Conservation (phyloP, 2,888 invertebrate genomes). For the Leucophora obtusa region DNA sequence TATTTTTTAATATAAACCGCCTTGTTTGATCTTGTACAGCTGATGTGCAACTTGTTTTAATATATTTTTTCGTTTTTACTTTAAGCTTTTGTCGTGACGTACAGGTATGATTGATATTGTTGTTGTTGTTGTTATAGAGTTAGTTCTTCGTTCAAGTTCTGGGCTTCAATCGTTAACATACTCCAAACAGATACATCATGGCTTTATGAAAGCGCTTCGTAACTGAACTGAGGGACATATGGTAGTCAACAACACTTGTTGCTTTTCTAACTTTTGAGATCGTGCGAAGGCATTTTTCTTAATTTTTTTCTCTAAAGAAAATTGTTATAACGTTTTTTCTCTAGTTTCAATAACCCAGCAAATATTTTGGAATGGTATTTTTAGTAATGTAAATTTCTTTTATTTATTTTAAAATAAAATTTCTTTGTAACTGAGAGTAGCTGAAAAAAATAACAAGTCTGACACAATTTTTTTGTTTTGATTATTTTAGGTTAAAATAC, state of each 20-base stretch:
- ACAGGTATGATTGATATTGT: constrained; percentile 9
- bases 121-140: constrained; percentile 13
- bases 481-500: too few species aligned
- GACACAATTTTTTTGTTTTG: too few species aligned
- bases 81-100: constrained; percentile 45
- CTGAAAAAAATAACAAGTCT: too few species aligned
- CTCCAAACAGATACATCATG: constrained; percentile 16
- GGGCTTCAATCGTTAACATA: constrained; percentile 35
- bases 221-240: background rate
- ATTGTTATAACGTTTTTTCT: constrained; percentile 5
- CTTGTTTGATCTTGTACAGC: constrained; percentile 60
- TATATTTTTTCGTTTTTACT: constrained; percentile 24
- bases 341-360: constrained; percentile 11
- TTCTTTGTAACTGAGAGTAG: too few species aligned
- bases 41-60: constrained; percentile 49
- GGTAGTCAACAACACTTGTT: constrained; percentile 23
- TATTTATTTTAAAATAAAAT: too few species aligned
- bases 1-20: constrained; percentile 22
- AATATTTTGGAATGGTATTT: background rate
- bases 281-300: constrained; percentile 43
- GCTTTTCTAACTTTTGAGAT: constrained; percentile 25
- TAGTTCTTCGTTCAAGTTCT: constrained; percentile 56
- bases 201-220: background rate
- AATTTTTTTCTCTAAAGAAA: constrained; percentile 12
- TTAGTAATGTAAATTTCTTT: too few species aligned